Base-by-base conservation (phyloP, 2,113 vertebrate genomes). In the Rhea americana region DNA sequence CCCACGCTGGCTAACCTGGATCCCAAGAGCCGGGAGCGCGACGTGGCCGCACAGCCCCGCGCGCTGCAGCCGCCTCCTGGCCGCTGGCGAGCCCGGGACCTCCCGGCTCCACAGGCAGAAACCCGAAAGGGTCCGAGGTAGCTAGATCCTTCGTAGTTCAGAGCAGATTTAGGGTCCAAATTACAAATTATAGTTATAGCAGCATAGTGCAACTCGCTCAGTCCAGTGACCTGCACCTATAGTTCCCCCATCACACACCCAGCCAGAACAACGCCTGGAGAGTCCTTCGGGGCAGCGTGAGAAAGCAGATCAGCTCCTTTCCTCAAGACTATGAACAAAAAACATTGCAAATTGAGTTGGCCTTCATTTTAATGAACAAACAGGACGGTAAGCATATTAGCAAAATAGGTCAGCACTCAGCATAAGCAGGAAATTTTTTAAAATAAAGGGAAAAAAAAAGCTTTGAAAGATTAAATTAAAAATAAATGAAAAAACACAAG, bases 391-490 rank as follows among this genome's bases (percentile, higher is more conserved):
- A 84, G 82, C 32, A 28, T 82, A 61, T 78, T 75, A 86, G 65
- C 35, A 93, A 93, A 96, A 92, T 37, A 87, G 87, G 92, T 94
- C 89, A 94, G 20, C 43, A 83, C 51, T 94, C 89, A 94, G 20
- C 43, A 83, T 48, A 91, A 95, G 35, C 39, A 58, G 56, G 39
- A 92, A 94, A 93, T 55, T 25, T 37, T 39, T 19, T 62, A 35
- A 62, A 76, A 14, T 15, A 35, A 19, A 2, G 39, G 77, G 81
- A 56, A 59, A 11, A 11, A 11, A 15, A 81, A 87, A 78, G 72
- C 59, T 95, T 84, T 68, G 82, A 88, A 94, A 81, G 28, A 6
- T 18, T 90, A 88, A 83, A 93, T 91, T 94, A 93, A 96, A 95
- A 91, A 94, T 75, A 90, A 92, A 83, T 91, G 0, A 81, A 91